Conservation (phyloP, 2,797 vertebrate genomes). For the Cuniculus paca region DNA sequence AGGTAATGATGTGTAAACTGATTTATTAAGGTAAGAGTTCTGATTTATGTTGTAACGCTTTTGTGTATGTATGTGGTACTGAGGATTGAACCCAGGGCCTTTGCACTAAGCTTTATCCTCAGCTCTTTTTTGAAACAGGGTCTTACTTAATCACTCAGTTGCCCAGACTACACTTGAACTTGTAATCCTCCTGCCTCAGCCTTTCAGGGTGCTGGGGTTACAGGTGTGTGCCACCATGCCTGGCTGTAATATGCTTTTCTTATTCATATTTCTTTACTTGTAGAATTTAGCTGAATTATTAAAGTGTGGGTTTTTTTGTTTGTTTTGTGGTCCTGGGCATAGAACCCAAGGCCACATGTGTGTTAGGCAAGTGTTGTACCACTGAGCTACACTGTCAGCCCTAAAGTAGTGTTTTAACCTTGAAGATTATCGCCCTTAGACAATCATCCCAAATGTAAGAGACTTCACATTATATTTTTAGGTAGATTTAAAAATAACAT, state of each 20-base stretch:
- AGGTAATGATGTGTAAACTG: constrained; percentile 84
- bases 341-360: neutral
- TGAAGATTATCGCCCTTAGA: constrained; percentile 34
- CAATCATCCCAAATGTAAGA: constrained; percentile 29
- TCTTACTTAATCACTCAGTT: neutral
- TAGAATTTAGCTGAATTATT: constrained; percentile 52
- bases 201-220: neutral
- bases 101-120: neutral
- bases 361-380: neutral
- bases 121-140: neutral
- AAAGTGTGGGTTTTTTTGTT: neutral
- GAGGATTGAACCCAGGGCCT: neutral
- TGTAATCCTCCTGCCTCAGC: neutral
- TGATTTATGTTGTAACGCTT: neutral
- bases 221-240: neutral
- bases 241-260: constrained; percentile 27
- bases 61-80: neutral
- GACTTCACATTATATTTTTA: constrained; percentile 62
- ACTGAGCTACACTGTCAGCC: neutral
- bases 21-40: constrained; percentile 81
- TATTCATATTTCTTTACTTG: constrained; percentile 33
- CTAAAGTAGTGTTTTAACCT: constrained; percentile 49
- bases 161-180: neutral
- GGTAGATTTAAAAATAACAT: constrained; percentile 53
- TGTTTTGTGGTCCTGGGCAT: neutral